phyloP scores from a whole-genome alignment of 2,113 vertebrate species.

The Pteruthius melanotis region DNA sequence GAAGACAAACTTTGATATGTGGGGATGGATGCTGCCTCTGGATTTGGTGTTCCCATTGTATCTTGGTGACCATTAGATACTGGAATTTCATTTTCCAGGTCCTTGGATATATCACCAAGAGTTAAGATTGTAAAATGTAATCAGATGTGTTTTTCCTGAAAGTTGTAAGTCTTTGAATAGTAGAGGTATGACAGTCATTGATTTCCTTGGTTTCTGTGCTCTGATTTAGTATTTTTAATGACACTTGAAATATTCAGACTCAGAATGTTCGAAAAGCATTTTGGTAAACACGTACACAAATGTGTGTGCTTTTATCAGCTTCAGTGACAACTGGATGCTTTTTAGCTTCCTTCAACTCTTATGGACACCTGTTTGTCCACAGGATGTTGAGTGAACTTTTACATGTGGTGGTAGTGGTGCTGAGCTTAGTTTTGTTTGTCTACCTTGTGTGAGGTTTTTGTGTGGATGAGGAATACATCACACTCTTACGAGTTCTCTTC shows the following conservation, averaged over 20 bases:
- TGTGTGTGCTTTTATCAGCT: not conserved
- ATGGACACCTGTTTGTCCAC: not conserved
- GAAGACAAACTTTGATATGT: not conserved
- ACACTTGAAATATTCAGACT: not conserved
- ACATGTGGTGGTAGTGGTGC: not conserved
- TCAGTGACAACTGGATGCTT: not conserved
- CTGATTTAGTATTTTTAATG: not conserved
- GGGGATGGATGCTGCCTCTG: not conserved
- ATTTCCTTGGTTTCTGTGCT: not conserved
- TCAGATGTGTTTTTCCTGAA: not conserved
- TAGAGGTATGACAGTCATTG: not conserved
- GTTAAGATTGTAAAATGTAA: not conserved
- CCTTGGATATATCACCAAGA: not conserved
- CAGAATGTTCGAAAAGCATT: not conserved
- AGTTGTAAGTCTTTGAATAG: not conserved
- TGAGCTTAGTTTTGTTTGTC: not conserved
- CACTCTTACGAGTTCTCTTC: fast-evolving
- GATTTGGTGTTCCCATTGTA: not conserved
- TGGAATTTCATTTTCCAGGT: not conserved
- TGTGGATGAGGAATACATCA: not conserved
- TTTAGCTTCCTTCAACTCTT: not conserved
- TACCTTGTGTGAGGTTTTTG: not conserved
- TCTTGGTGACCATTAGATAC: not conserved
- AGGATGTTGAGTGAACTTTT: not conserved
- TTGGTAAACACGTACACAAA: not conserved